phyloP scores from a whole-genome alignment of 2,888 invertebrate species.

The Agrilus cyanescens region DNA sequence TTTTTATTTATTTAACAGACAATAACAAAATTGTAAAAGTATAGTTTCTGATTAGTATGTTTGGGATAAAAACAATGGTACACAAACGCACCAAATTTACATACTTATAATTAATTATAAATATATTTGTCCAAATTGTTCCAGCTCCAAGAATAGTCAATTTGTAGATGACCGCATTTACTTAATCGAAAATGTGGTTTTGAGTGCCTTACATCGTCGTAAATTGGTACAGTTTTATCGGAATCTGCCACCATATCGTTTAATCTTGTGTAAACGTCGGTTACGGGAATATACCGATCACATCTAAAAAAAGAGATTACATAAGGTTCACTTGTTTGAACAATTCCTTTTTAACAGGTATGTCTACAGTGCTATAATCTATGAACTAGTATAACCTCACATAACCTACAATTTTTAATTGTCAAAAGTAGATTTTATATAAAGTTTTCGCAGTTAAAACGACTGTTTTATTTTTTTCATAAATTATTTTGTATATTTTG shows the following conservation, averaged over 20 bases:
- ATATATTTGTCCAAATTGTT: constrained; percentile 68
- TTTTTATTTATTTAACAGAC: too few species aligned
- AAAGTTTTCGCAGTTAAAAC: too few species aligned
- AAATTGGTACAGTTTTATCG: constrained; percentile 27
- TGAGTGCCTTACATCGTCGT: constrained; percentile 36
- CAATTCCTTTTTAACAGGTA: too few species aligned
- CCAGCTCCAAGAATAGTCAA: constrained; percentile 76
- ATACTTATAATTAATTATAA: constrained; percentile 20
- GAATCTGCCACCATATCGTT: constrained; percentile 20
- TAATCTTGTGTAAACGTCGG: constrained; percentile 23
- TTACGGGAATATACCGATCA: constrained; percentile 18
- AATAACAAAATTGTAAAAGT: too few species aligned
- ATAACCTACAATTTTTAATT: too few species aligned
- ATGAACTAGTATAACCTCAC: neutral
- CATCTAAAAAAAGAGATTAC: constrained; percentile 13
- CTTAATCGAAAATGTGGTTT: constrained; percentile 60
- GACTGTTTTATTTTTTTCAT: too few species aligned
- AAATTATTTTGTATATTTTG: too few species aligned
- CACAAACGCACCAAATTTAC: neutral
- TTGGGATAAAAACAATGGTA: neutral
- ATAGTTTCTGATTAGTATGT: too few species aligned
- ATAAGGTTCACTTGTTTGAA: too few species aligned
- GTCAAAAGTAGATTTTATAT: too few species aligned
- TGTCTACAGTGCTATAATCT: neutral
- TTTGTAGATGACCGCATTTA: constrained; percentile 66